Evolutionary conservation across 2,888 invertebrate genomes (phyloP), one percentile per base, ranked within the genome.

Genomic region (Agrochola litura): DNA sequence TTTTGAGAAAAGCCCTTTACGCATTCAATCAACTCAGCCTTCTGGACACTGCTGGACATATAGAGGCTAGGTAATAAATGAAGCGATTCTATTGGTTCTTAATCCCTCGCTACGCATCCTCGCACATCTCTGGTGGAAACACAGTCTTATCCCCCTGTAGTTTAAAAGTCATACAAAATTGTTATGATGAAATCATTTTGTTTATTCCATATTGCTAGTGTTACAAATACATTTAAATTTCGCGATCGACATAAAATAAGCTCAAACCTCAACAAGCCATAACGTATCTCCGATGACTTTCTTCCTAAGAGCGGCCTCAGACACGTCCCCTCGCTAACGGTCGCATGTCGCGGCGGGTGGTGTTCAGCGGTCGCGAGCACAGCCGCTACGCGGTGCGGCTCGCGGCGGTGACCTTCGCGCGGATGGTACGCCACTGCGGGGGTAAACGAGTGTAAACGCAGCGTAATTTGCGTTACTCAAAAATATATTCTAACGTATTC

Each of bases 361-460:
- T 88, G 77, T 76, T 92, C 88, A 86, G 81, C 77, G 91, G 91
- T n/a, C 91, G 92, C 82, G 90, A 91, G 86, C 92, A 94, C 88
- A 91, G 92, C 87, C 91, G 91, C 76, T 92, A 89, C 84, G 92
- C 94, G 81, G 92, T 94, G 65, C 85, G 88, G 58, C 91, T 94
- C 80, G 93, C 94, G 83, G 90, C 93, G 89, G 90, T 93, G 91
- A 93, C 94, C 77, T 88, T 93, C 61, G 88, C 91, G 81, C 94
- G 95, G 86, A 95, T 95, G 95, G 95, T 95, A 95, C 89, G 81
- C 68, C 30, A 25, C 60, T 82, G 66, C 43, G 60, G 12, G 22
- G 56, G 30, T 41, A 64, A 14, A 19, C 49, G n/a, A 64, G 54
- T 46, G 63, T 56, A 49, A 22, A 82, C 58, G 10, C 37, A 82